Base-by-base conservation (phyloP, 2,888 invertebrate species). In the Philhelius pedissequus region DNA sequence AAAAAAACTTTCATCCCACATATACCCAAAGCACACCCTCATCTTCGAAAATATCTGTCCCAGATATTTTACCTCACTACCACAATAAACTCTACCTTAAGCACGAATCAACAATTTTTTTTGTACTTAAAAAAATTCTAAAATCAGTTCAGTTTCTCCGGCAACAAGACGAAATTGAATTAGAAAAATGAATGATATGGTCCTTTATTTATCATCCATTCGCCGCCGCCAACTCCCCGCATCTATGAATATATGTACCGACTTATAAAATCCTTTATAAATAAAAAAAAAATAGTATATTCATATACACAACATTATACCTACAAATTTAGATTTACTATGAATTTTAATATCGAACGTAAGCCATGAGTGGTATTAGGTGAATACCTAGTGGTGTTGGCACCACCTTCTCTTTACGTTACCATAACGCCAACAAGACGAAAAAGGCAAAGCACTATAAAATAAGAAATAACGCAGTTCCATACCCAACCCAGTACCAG, bases 301-400 rank as follows among this genome's bases (percentile, higher is more conserved):
- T n/a, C n/a, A n/a, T n/a, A n/a, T n/a, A n/a, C n/a, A n/a, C n/a
- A n/a, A n/a, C n/a, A 35, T 52, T 11, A 30, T 22, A 52, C 13
- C 18, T 43, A 48, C 6, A 22, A 9, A 27, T 50, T 50, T 50
- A 30, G 27, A 52, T 25, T 60, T 38, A 22, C 60, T 60, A 25
- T 40, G 25, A n/a, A 60, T 60, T 60, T 25, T 60, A 62, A 62
- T 62, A 62, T 62, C 22, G 27, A 43, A 62, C 27, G 3, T 27
- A 27, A 62, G 43, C 43, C 40, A 60, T 20, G 8, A 38, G 38
- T 58, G 2, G 25, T 15, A 35, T 32, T 11, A 8, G n/a, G n/a
- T 45, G 5, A n/a, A 38, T 3, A 15, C 3, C 0, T 43, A 43
- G 25, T 30, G 1, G 18, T 1, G 7, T 15, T 35, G 56, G 35